Evolutionary conservation across 2,888 invertebrate species (phyloP).

Genomic region (Thymelicus lineola): DNA sequence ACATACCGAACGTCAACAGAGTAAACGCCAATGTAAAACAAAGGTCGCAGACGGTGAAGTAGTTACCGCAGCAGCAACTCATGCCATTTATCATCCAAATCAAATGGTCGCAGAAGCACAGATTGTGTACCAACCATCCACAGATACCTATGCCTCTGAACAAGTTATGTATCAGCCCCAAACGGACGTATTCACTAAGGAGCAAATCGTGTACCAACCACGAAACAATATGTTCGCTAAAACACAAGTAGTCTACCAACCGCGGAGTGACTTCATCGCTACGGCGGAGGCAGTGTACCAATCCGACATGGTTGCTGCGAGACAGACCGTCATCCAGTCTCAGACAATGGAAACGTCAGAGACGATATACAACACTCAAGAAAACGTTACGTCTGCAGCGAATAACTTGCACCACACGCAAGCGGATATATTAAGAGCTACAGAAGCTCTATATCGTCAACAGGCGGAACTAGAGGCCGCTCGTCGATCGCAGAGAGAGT

Average conservation of each 20-base stretch:
- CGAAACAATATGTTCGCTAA: conserved; percentile 5
- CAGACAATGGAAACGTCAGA: conserved; percentile 3
- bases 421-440: not conserved
- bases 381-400: not conserved
- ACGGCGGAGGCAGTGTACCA: conserved; percentile 9
- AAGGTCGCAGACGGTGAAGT: not conserved
- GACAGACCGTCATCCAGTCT: conserved; percentile 3
- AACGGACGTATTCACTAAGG: not conserved
- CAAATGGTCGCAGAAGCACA: not conserved
- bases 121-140: conserved; percentile 3
- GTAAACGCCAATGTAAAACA: not conserved
- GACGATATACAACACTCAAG: not conserved
- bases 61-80: not conserved
- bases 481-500: not conserved
- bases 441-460: not conserved
- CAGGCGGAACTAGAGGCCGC: not conserved
- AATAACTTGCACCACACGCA: not conserved
- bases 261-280: conserved; percentile 11
- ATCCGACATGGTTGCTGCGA: conserved; percentile 6
- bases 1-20: not conserved
- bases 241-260: conserved; percentile 13
- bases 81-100: not conserved
- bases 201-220: conserved; percentile 15
- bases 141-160: conserved; percentile 2
- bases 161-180: conserved; percentile 11